Evolutionary conservation across 2,888 invertebrate species (phyloP), one percentile per base, ranked within the genome.

Genomic region (Drosophila macrospina): DNA sequence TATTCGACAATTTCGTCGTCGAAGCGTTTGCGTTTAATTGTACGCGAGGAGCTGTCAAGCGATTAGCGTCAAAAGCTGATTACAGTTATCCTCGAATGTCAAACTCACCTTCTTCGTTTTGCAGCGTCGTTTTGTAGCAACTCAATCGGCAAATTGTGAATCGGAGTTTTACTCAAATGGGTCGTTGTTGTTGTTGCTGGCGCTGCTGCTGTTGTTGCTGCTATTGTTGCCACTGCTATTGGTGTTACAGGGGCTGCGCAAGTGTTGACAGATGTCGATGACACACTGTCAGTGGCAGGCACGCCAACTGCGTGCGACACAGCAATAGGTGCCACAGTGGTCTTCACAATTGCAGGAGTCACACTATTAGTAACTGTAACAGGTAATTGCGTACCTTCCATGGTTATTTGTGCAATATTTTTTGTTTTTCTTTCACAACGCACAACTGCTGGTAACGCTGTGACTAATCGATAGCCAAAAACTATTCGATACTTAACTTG

Each of bases 1-100:
- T 97, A 97, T 62, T 99, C 98, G 0, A 99, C 98, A 63, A 99
- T 93, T 92, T 99, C 99, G 94, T 99, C 99, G 91, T 99, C 99
- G 92, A 99, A 99, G 83, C 98, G 96, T 86, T 97, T 96, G 0
- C 99, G 94, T 92, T 98, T 99, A 85, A 99, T 98, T 1, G 98
- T 98, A 64, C 99, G 94, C 28, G 97, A 97, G 10, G 98, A 98
- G 91, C 98, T 97, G 89, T 36, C 13, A 54, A 26, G 2, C 8
- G 6, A 44, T 36, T 34, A 13, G n/a, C 16, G 16, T 39, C 28
- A 41, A 15, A 10, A 15, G 13, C 20, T 45, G 26, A 24, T 69
- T 20, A 45, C 39, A 62, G 20, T 54, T 26, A 44, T 5, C 7
- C 51, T 37, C 5, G 37, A 32, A n/a, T 45, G 63, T 65, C 20